Base-by-base conservation (phyloP, 2,113 vertebrate genomes). In the Malurus cyaneus region DNA sequence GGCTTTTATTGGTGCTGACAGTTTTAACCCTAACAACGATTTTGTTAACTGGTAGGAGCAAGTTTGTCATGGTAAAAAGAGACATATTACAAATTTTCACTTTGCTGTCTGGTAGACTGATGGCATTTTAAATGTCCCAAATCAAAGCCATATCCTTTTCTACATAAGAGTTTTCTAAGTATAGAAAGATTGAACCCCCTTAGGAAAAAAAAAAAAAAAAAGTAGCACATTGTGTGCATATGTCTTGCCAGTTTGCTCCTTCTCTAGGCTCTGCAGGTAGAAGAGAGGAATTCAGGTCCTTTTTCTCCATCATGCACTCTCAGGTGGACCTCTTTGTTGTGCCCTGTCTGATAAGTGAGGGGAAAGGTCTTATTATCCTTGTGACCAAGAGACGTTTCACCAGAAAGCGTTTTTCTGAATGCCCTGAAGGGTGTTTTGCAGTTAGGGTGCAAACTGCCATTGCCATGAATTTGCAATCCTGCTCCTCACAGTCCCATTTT, bases 161-260 rank as follows among this genome's bases (percentile, higher is more conserved):
- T 78, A n/a, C 6, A 1, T 20, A 39, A 28, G 5, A 36, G 6
- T 53, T 93, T 15, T 61, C 62, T 31, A 41, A 36, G n/a, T 61
- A 11, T 5, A 31, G 31, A 56, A 77, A 69, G 14, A 42, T 29
- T 44, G 8, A 69, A 53, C 39, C 18, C 8, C 2, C 4, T 1
- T 4, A 23, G 14, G 23, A 36, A 34, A 52, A 32, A 42, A n/a
- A 62, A 36, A 1, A 2, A 6, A n/a, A 62, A 36, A 1, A 2
- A 6, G 1, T 54, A 50, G 25, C 7, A 26, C 3, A 3, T 73
- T 41, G 7, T 18, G 7, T 53, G 4, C 13, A 1, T 60, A 6
- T 13, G 10, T 50, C 44, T 82, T 93, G 5, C 24, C 19, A 50
- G 28, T 85, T 79, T 74, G 32, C 5, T 77, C 6, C 18, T 59